Evolutionary conservation across 2,888 invertebrate genomes (phyloP).

Genomic region (Acleris holmiana): DNA sequence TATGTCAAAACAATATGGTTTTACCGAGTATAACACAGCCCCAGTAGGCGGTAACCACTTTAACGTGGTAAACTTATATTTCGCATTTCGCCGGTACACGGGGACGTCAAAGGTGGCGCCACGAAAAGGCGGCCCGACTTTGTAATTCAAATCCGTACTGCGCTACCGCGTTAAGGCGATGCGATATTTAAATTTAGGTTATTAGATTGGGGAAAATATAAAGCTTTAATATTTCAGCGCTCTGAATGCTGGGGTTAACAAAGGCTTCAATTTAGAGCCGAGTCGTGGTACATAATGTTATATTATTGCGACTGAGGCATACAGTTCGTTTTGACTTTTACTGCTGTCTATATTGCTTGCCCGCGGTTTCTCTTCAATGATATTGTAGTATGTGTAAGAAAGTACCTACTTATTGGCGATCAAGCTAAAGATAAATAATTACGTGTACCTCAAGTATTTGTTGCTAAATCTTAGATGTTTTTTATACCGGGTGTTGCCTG

Average conservation of each 20-base stretch:
- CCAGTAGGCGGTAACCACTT: slow-evolving; percentile 40
- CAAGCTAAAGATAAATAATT: too few species aligned
- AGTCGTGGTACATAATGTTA: neutral
- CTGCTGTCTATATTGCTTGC: too few species aligned
- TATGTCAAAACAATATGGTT: too few species aligned
- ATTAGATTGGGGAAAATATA: slow-evolving; percentile 69
- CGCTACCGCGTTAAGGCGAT: slow-evolving; percentile 62
- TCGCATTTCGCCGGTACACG: slow-evolving; percentile 41
- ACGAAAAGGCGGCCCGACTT: slow-evolving; percentile 68
- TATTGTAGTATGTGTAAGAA: too few species aligned
- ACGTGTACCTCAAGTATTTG: too few species aligned
- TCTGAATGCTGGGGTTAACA: slow-evolving; percentile 8
- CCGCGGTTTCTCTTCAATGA: too few species aligned
- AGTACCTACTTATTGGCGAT: too few species aligned
- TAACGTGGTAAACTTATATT: slow-evolving; percentile 47
- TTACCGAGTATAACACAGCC: slow-evolving; percentile 16
- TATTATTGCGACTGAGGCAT: too few species aligned
- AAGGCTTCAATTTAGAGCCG: slow-evolving; percentile 1
- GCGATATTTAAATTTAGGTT: slow-evolving; percentile 75
- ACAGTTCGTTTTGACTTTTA: too few species aligned
- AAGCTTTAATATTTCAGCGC: slow-evolving; percentile 52
- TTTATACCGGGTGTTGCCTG: too few species aligned
- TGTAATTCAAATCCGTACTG: slow-evolving; percentile 74
- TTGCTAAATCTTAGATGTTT: too few species aligned
- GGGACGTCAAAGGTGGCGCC: slow-evolving; percentile 56